Percentiles rank a stretch among this genome's conserved stretches.
Evolutionary conservation across 2,888 invertebrate species (phyloP).

Genomic region (Tortrix viridana): DNA sequence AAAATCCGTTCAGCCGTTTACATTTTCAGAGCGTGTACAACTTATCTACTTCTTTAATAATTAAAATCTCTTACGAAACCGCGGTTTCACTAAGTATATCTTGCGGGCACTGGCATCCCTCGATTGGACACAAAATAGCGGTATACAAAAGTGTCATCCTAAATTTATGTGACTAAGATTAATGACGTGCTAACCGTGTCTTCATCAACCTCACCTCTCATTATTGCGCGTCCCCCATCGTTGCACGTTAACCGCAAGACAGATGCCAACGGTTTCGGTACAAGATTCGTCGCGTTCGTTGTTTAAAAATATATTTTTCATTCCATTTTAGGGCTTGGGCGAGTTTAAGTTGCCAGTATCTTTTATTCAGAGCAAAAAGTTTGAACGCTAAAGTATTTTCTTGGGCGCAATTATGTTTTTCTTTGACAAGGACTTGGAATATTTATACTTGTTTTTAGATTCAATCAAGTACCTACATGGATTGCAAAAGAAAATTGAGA

Average conservation of each 20-base stretch:
- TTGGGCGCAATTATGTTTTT: conserved; percentile 2
- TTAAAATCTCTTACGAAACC: neutral
- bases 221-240: conserved; percentile 52
- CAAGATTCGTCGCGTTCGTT: conserved; percentile 21
- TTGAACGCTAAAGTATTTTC: neutral
- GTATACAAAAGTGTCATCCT: conserved; percentile 28
- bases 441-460: no score
- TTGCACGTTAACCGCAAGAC: conserved; percentile 52
- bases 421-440: neutral
- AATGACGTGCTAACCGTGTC: conserved; percentile 66
- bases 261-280: conserved; percentile 47
- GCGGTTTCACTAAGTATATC: neutral
- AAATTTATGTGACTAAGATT: conserved; percentile 54
- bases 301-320: conserved; percentile 29
- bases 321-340: conserved; percentile 16
- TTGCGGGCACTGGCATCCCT: conserved; percentile 2
- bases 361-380: neutral
- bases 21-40: no score
- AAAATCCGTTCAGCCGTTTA: no score
- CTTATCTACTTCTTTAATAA: no score
- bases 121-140: conserved; percentile 20
- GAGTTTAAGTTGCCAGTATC: conserved; percentile 3
- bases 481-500: no score
- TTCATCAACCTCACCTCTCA: conserved; percentile 68
- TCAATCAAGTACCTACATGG: no score